Percentiles rank a stretch among this genome's conserved stretches.
These are phyloP conservation scores for Crematogaster levior DNA, from an alignment of 2,888 invertebrate genomes.

Conservation along the genomic window DNA sequence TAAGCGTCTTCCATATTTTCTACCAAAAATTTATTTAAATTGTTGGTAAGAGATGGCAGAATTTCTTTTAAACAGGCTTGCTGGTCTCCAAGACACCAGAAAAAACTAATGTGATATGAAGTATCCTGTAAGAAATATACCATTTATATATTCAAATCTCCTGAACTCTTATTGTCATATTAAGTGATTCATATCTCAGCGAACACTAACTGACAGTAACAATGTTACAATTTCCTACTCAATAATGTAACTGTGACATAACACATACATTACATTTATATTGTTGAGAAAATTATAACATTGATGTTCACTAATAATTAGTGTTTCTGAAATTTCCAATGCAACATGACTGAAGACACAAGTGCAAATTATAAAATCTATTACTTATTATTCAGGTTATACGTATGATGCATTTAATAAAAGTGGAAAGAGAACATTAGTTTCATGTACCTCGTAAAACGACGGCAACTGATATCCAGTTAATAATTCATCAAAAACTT, in stretches of 20 bases:
- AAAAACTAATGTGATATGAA: conserved; percentile 94
- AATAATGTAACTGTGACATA: no score
- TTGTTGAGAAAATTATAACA: no score
- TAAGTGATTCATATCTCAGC: no score
- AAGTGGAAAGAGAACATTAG: neutral
- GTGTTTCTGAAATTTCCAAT: no score
- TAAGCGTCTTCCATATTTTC: conserved; percentile 85
- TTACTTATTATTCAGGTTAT: neutral
- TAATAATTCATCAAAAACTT: conserved; percentile 89
- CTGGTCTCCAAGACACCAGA: conserved; percentile 92
- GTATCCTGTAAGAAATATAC: conserved; percentile 88
- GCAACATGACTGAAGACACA: no score
- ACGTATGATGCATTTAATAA: neutral
- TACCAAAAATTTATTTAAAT: conserved; percentile 82
- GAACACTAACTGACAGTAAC: no score
- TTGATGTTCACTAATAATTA: no score
- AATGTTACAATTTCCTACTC: no score
- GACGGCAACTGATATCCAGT: conserved; percentile 91
- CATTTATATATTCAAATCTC: neutral
- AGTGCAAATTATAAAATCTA: neutral
- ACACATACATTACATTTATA: no score
- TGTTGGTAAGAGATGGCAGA: conserved; percentile 86
- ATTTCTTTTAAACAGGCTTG: conserved; percentile 86
- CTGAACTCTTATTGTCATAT: no score
- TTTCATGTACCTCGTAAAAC: conserved; percentile 90